Base-by-base conservation (phyloP, 2,888 invertebrate species). In the Timema podura region DNA sequence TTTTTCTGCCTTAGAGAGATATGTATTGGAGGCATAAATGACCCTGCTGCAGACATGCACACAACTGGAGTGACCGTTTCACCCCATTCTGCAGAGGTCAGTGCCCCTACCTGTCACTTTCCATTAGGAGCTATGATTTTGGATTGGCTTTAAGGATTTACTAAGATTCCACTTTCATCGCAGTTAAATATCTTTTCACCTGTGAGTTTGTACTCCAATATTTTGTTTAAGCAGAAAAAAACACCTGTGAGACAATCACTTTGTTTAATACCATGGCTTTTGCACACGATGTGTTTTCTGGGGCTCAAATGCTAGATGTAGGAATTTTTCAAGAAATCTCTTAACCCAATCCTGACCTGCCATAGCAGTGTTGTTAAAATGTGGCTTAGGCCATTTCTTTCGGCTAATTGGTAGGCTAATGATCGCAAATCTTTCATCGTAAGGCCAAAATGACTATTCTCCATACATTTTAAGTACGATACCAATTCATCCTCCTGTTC, bases 1-100 rank as follows among this genome's bases (percentile, higher is more conserved):
- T n/a, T n/a, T n/a, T n/a, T n/a, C 59, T 59, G 59, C 9, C 59
- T 16, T 9, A 44, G 59, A 59, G 48, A 69, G 11, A 69, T 49
- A 3, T 65, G 45, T 65, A 69, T 66, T 8, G 69, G 69, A 7
- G 65, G 69, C 65, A 69, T 69, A n/a, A 54, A 54, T 54, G 54
- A 54, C n/a, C 7, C 54, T 54, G 54, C 54, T 7, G 5, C 30
- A 30, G 61, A 61, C 6, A 61, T 61, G 2, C 61, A 61, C 30
- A 61, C 7, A 16, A 45, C 30, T 61, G 61, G 44, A 61, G 61
- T 16, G 7, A 61, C 5, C 8, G 30, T 1, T n/a, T n/a, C 30
- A 61, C 61, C 61, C 1, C 61, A 13, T 30, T 61, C 6, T 30
- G 61, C 6, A 10, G 61, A 61, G 11, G 61, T 30, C 6, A 30